Evolutionary conservation across 2,888 invertebrate genomes (phyloP), one percentile per base, ranked within the genome.

Genomic region (Caenorhabditis drosophilae): DNA sequence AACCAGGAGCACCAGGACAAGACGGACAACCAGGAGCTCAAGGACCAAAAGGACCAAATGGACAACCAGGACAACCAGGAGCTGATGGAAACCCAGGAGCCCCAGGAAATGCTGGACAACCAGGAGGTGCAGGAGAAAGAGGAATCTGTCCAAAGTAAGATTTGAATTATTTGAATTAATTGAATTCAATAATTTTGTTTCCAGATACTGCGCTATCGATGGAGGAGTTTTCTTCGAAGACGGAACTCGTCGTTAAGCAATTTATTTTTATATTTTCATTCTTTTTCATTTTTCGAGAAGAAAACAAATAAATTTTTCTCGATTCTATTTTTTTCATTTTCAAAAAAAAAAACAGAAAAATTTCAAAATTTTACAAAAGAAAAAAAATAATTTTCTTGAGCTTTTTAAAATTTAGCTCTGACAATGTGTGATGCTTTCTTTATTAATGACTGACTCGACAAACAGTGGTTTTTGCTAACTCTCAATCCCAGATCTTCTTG

Each of bases 31-130:
- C 67, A 48, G 72, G 72, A 54, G 50, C 64, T 7, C 64, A 67
- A 42, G 71, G 71, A 55, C 71, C 71, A 51, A 67, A 71, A 56
- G 67, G 71, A 62, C 73, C 73, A 46, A 63, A 67, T 36, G 71
- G 67, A 61, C 56, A 67, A 25, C 54, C 67, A 45, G 75, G 75
- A 67, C 48, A 47, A 1, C 70, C 69, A 47, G 74, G 74, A 56
- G 45, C 54, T 23, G 61, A 61, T 27, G 74, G 70, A 70, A 55
- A 63, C 46, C 61, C 61, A 46, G 70, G 68, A 59, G 50, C 62
- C 50, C 69, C 71, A 53, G 75, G 75, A 46, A 9, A 6, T 9
- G 6, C 31, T 31, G 31, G 31, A 31, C 31, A 31, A 31, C 31
- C 31, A 31, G 31, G 31, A 31, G 31, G 31, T 9, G 31, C 31